These are phyloP conservation scores for Mormyrops attenuatus DNA, from an alignment of 2,797 vertebrate genomes.

Conservation along the genomic window DNA sequence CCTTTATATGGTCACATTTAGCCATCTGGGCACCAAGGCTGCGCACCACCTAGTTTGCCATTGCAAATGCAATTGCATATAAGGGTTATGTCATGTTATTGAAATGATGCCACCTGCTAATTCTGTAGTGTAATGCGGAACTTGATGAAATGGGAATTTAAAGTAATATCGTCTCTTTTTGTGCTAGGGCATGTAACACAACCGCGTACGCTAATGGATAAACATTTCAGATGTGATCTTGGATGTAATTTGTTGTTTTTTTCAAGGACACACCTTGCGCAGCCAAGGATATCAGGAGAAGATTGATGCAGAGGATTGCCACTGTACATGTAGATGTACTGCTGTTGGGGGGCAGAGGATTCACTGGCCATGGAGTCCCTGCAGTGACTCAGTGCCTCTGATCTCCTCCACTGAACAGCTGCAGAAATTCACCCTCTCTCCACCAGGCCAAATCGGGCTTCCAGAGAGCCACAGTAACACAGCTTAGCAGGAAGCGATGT, in stretches of 20 bases:
- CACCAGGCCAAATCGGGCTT: not conserved
- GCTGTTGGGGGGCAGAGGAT: not conserved
- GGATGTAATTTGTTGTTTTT: not conserved
- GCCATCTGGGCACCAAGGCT: not conserved
- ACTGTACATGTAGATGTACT: not conserved
- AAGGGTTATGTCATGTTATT: too few relatives aligned
- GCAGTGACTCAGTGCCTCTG: not conserved
- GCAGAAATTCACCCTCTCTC: constrained; percentile 11
- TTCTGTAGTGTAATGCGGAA: not conserved
- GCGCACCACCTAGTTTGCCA: not conserved
- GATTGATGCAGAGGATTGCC: not conserved
- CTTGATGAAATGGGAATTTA: not conserved
- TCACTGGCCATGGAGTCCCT: not conserved
- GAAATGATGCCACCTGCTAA: not conserved
- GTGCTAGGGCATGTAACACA: not conserved
- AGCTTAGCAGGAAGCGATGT: not conserved
- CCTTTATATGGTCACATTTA: not conserved
- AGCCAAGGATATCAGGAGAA: not conserved
- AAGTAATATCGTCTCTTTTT: not conserved
- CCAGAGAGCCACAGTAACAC: not conserved
- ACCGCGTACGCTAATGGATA: not conserved
- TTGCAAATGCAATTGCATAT: not conserved
- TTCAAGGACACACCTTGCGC: not conserved
- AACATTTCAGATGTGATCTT: not conserved
- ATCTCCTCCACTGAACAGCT: constrained; percentile 13